Evolutionary conservation across 2,888 invertebrate genomes (phyloP).

Genomic region (Leucozona laternaria): DNA sequence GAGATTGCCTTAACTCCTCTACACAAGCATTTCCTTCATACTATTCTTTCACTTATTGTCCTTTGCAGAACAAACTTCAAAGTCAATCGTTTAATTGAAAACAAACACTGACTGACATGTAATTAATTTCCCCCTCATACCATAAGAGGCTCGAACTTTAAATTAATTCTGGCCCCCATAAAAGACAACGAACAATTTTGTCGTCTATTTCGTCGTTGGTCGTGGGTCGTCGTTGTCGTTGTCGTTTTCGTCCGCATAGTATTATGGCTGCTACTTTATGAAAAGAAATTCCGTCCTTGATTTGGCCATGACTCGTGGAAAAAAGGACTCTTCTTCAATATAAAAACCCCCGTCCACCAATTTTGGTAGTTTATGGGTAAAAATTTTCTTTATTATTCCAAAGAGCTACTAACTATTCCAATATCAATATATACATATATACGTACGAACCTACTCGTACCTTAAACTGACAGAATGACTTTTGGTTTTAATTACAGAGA

Average conservation of each 20-base stretch:
- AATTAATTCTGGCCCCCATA: conserved; percentile 54
- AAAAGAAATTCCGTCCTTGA: conserved; percentile 33
- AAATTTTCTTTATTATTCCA: conserved; percentile 42
- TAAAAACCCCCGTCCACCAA: conserved; percentile 3
- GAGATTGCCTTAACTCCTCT: neutral
- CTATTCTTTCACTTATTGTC: conserved; percentile 27
- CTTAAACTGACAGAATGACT: conserved; percentile 68
- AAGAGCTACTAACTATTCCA: conserved; percentile 34
- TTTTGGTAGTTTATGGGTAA: conserved; percentile 1
- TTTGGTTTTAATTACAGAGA: conserved; percentile 68
- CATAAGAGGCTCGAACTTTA: conserved; percentile 52
- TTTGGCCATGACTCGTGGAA: conserved; percentile 39
- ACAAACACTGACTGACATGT: conserved; percentile 64
- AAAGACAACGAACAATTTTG: conserved; percentile 17
- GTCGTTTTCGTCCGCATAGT: conserved; percentile 2
- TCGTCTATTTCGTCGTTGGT: neutral
- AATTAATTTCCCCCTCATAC: conserved; percentile 69
- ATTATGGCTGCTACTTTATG: conserved; percentile 2
- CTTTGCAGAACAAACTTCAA: conserved; percentile 44
- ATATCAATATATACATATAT: conserved; percentile 4
- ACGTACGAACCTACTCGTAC: too few relatives aligned
- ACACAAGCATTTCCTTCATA: too few relatives aligned
- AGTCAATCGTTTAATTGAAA: conserved; percentile 67
- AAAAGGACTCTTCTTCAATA: conserved; percentile 20
- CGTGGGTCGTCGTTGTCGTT: neutral